Evolutionary conservation across 2,888 invertebrate species (phyloP), one percentile per base, ranked within the genome.

Genomic region (Cephus pulcher): DNA sequence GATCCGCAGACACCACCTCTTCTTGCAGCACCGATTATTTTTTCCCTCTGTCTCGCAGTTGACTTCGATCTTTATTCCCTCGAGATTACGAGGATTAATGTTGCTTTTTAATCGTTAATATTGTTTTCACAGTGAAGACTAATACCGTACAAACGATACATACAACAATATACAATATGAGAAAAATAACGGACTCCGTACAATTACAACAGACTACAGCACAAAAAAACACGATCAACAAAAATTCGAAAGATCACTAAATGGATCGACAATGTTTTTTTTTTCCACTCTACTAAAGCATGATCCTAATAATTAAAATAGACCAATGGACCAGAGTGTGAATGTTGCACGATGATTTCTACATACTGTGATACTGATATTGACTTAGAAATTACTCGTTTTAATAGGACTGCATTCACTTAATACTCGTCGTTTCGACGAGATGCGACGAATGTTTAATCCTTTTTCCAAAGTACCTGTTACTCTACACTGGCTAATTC

Each of bases 111-210:
- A 76, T 78, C 73, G 75, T 77, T 76, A 75, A 79, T 80, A 73
- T 83, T 74, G 83, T 87, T 87, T 85, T 79, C 81, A 82, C 84
- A 84, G 80, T 85, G 80, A 73, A 79, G 85, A 86, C 86, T 9
- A 84, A 87, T 85, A 88, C 86, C 80, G 86, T 84, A 88, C 85
- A 88, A 84, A 86, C 86, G 86, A 82, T 82, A 87, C 84, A 88
- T 80, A 80, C 79, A 82, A 86, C 83, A 82, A 81, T 34, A 71
- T 34, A 71, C 32, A 71, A 71, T 33, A 71, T 71, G 71, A 35
- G 33, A 71, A 15, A 15, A 15, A 33, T 32, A 32, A 34, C 34
- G 34, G 71, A 71, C 34, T 71, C 34, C 34, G 32, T 71, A 71
- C 35, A 74, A 74, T 34, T 34, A 78, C 74, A 79, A 81, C 81